Evolutionary conservation across 2,113 vertebrate species (phyloP).

Genomic region (Octodon degus): DNA sequence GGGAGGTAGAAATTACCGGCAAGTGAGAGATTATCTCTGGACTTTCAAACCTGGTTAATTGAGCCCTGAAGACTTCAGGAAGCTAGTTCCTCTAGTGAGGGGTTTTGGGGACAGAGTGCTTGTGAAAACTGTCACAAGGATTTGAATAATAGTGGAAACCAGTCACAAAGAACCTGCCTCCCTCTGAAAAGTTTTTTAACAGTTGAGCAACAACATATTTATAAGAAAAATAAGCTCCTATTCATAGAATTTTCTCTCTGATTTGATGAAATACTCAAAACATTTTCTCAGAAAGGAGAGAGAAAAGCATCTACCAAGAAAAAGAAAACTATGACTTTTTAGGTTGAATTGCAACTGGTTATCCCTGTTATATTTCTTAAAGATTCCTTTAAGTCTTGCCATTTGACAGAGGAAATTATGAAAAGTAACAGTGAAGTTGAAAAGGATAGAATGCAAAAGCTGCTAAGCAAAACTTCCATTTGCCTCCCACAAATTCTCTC

Average conservation of each 20-base stretch:
- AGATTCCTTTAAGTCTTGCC: conserved; percentile 46
- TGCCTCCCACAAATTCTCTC: background rate
- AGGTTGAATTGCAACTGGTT: conserved; percentile 56
- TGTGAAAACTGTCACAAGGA: conserved; percentile 20
- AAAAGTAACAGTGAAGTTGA: conserved; percentile 33
- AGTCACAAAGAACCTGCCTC: background rate
- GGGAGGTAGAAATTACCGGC: background rate
- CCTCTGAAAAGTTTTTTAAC: background rate
- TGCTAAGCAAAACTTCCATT: background rate
- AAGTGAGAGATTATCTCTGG: background rate
- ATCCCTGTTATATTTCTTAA: background rate
- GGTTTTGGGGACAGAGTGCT: background rate
- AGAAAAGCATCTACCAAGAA: conserved; percentile 16
- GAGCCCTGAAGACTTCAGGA: background rate
- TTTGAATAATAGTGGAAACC: background rate
- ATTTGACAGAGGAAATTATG: conserved; percentile 35
- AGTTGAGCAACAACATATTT: background rate
- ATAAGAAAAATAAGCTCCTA: conserved; percentile 1
- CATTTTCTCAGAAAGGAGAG: conserved; percentile 56
- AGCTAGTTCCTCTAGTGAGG: background rate
- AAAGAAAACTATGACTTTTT: conserved; percentile 48
- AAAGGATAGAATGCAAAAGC: background rate
- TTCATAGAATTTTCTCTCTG: conserved; percentile 52
- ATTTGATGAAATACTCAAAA: conserved; percentile 65
- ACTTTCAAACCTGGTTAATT: background rate